phyloP scores from a whole-genome alignment of 2,888 invertebrate species.

The Tethea ocularis region DNA sequence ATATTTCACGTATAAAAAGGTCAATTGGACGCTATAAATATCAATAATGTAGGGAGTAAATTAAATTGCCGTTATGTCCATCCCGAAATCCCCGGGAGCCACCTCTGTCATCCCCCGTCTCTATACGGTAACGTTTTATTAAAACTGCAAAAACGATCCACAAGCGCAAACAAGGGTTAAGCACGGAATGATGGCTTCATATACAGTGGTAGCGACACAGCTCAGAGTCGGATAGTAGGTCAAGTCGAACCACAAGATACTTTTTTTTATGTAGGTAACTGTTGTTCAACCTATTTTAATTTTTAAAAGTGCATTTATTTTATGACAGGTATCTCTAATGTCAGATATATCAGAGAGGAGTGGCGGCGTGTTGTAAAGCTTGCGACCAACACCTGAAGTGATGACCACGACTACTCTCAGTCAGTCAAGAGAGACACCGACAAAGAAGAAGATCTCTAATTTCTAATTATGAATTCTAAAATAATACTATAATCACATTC shows the following conservation, averaged over 20 bases:
- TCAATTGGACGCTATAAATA: conserved; percentile 44
- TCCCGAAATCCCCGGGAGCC: conserved; percentile 30
- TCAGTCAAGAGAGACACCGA: too few relatives aligned
- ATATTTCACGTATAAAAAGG: conserved; percentile 31
- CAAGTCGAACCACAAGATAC: background rate
- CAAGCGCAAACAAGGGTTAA: conserved; percentile 50
- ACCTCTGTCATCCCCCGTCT: conserved; percentile 39
- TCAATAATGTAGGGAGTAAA: conserved; percentile 43
- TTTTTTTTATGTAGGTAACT: too few relatives aligned
- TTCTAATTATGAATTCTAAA: too few relatives aligned
- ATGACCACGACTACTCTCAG: too few relatives aligned
- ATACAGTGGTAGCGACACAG: conserved; percentile 14
- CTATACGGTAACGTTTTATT: conserved; percentile 47
- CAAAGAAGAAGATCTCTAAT: too few relatives aligned
- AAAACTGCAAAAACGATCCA: conserved; percentile 57
- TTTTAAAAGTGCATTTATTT: too few relatives aligned
- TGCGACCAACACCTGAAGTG: too few relatives aligned
- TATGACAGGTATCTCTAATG: too few relatives aligned
- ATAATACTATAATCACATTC: too few relatives aligned
- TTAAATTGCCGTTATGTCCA: conserved; percentile 41
- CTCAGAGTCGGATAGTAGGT: background rate
- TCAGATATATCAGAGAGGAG: too few relatives aligned
- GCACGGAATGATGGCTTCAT: conserved; percentile 49
- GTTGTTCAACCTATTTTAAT: too few relatives aligned
- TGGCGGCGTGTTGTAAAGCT: too few relatives aligned